phyloP scores from a whole-genome alignment of 2,113 vertebrate genomes.

The Hiodon tergisus region DNA sequence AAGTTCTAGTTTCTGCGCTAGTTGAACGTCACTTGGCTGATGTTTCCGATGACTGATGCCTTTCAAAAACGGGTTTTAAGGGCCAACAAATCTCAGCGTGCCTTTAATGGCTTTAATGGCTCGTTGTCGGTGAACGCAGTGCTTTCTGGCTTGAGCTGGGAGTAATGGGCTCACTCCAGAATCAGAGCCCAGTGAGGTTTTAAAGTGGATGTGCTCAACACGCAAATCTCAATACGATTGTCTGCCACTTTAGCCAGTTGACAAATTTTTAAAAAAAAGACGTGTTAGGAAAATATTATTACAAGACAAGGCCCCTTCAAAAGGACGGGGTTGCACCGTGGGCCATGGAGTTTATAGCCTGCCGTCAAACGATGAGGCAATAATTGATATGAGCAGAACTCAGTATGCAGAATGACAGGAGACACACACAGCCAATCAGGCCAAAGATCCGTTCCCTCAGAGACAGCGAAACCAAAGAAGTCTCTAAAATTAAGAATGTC shows the following conservation, averaged over 20 bases:
- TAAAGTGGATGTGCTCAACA: neutral
- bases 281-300: neutral
- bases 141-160: neutral
- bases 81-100: neutral
- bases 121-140: neutral
- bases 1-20: neutral
- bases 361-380: slow-evolving; percentile 10
- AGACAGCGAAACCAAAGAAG: slow-evolving; percentile 50
- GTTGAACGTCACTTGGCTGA: slow-evolving; percentile 44
- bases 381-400: neutral
- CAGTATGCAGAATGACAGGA: neutral
- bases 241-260: neutral
- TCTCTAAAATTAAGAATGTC: slow-evolving; percentile 44
- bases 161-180: neutral
- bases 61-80: slow-evolving; percentile 14
- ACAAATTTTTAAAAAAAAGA: neutral
- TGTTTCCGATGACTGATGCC: slow-evolving; percentile 45
- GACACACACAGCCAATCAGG: slow-evolving; percentile 50
- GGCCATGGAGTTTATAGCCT: neutral
- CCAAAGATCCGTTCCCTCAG: slow-evolving; percentile 47
- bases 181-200: neutral
- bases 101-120: neutral
- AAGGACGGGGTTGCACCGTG: neutral
- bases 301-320: neutral
- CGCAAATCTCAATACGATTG: neutral